Conservation (phyloP, 92 coral and sea anemone species). For the Siderastrea siderea region DNA sequence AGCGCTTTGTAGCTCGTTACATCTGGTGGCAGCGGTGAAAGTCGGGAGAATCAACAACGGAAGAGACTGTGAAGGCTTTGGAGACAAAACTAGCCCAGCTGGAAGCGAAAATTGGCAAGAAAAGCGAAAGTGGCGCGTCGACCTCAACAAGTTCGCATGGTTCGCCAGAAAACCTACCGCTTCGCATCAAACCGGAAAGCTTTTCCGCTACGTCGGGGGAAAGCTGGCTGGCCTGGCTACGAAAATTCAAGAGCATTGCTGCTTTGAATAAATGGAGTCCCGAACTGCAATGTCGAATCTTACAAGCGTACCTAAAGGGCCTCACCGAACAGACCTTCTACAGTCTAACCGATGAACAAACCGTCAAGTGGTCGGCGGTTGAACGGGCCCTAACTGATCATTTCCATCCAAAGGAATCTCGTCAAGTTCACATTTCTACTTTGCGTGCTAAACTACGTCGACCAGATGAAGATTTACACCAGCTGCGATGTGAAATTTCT, state of each 20-base stretch:
- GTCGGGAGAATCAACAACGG: no score
- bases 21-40: no score
- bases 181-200: slow-evolving; percentile 34
- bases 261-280: slow-evolving; percentile 10
- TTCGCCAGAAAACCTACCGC: slow-evolving; percentile 8
- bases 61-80: no score
- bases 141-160: neutral
- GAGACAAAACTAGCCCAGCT: slow-evolving; percentile 29
- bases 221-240: slow-evolving; percentile 26
- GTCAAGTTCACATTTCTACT: slow-evolving; percentile 21
- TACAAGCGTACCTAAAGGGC: slow-evolving; percentile 31
- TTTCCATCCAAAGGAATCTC: slow-evolving; percentile 11
- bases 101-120: slow-evolving; percentile 24
- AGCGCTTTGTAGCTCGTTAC: no score
- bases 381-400: slow-evolving; percentile 7
- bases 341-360: slow-evolving; percentile 27
- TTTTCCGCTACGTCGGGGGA: slow-evolving; percentile 38
- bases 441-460: neutral
- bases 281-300: slow-evolving; percentile 26
- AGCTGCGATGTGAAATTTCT: slow-evolving; percentile 21
- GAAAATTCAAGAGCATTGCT: slow-evolving; percentile 37
- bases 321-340: slow-evolving; percentile 36
- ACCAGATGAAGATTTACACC: neutral
- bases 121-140: neutral
- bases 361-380: slow-evolving; percentile 6